phyloP scores from a whole-genome alignment of 2,888 invertebrate species.

The Parochlus steinenii region DNA sequence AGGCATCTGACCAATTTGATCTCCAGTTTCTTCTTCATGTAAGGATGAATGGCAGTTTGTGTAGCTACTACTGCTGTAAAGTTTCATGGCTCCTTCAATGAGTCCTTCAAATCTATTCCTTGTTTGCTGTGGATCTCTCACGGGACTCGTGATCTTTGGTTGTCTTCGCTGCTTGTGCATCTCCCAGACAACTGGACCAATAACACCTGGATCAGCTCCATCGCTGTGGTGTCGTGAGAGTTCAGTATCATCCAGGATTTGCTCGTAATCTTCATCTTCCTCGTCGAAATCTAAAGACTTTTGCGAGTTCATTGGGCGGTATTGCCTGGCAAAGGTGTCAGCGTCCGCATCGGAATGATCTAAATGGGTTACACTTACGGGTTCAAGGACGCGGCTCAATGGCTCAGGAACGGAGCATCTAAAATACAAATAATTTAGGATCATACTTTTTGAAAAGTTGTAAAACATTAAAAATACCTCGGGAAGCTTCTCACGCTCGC shows the following conservation, averaged over 20 bases:
- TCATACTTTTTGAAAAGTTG: neutral
- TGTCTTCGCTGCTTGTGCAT: constrained; percentile 53
- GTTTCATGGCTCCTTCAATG: constrained; percentile 30
- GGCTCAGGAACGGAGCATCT: constrained; percentile 62
- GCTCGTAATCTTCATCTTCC: constrained; percentile 15
- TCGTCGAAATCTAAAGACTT: constrained; percentile 22
- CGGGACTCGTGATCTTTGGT: constrained; percentile 30
- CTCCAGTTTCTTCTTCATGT: constrained; percentile 19
- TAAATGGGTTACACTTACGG: constrained; percentile 55
- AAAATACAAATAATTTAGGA: constrained; percentile 15
- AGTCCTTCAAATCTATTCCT: constrained; percentile 28
- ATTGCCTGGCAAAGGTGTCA: constrained; percentile 17
- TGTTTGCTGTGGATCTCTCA: constrained; percentile 26
- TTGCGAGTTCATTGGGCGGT: constrained; percentile 17
- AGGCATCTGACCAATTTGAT: constrained; percentile 15
- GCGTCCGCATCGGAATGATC: constrained; percentile 31
- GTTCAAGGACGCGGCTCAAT: constrained; percentile 59
- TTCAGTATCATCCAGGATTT: constrained; percentile 23
- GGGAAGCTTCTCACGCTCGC: constrained; percentile 75
- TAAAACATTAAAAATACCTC: constrained; percentile 30
- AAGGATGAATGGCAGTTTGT: constrained; percentile 17
- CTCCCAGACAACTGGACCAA: constrained; percentile 73
- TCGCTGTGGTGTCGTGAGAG: constrained; percentile 52
- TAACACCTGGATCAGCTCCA: constrained; percentile 64
- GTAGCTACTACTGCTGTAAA: constrained; percentile 26